Evolutionary conservation across 2,113 vertebrate species (phyloP).

Genomic region (Nyctereutes procyonoides): DNA sequence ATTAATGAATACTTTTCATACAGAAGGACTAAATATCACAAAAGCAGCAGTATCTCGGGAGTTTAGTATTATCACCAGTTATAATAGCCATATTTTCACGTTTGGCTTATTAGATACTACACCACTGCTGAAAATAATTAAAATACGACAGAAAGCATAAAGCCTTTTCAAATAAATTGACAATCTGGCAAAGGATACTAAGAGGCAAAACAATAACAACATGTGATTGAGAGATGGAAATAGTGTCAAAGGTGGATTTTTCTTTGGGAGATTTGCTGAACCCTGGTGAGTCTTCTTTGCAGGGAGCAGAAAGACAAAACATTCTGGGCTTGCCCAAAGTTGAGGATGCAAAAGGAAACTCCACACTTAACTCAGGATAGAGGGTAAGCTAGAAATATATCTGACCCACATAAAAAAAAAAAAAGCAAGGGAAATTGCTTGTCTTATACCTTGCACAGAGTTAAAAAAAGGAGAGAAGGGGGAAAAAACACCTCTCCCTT

Average conservation of each 20-base stretch:
- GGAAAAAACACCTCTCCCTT: neutral
- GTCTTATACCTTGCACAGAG: neutral
- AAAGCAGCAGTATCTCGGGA: neutral
- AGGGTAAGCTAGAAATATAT: neutral
- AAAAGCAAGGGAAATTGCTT: neutral
- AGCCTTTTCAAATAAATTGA: neutral
- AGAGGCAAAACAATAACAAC: neutral
- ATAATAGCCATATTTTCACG: neutral
- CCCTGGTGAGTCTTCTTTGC: neutral
- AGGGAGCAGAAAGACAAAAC: neutral
- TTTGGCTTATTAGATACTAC: neutral
- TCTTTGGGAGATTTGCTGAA: neutral
- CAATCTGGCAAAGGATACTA: neutral
- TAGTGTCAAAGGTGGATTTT: neutral
- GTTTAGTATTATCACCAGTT: neutral
- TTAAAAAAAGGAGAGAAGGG: neutral
- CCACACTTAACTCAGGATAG: neutral
- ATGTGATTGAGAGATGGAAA: neutral
- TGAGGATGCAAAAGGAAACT: neutral
- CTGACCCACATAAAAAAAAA: neutral
- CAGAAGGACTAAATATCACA: neutral
- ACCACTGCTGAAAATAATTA: neutral
- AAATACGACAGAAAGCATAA: neutral
- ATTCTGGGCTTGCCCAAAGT: neutral
- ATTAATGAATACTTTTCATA: neutral